phyloP scores from a whole-genome alignment of 2,113 vertebrate genomes.

The Saccopteryx bilineata region DNA sequence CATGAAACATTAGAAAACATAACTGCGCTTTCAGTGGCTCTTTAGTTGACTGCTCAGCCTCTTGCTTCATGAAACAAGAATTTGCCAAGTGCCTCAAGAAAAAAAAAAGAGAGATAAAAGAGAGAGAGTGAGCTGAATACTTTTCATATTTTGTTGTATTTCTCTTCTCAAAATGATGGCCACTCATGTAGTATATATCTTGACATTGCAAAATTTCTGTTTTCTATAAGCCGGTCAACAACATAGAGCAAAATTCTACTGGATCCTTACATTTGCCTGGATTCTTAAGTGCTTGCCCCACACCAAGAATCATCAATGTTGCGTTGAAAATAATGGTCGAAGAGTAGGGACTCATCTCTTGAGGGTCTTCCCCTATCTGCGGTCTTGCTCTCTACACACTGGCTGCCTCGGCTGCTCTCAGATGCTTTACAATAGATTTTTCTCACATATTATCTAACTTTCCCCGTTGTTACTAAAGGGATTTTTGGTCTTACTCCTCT shows the following conservation, averaged over 20 bases:
- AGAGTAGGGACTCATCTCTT: not conserved
- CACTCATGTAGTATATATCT: not conserved
- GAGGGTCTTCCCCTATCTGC: fast-evolving
- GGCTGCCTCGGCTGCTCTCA: not conserved
- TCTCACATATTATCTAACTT: not conserved
- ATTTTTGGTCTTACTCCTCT: not conserved
- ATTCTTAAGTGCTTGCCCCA: not conserved
- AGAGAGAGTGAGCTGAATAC: not conserved
- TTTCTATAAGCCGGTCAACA: not conserved
- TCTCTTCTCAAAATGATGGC: not conserved
- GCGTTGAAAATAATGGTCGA: not conserved
- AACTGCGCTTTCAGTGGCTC: not conserved
- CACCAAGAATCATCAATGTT: not conserved
- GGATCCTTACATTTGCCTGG: not conserved
- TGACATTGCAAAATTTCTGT: not conserved
- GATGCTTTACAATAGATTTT: not conserved
- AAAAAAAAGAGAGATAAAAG: too few relatives aligned
- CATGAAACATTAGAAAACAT: not conserved
- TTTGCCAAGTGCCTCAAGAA: not conserved
- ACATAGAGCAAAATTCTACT: not conserved
- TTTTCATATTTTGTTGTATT: not conserved
- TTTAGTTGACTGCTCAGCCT: not conserved
- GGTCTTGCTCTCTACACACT: not conserved
- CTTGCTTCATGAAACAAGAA: not conserved
- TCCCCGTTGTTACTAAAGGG: not conserved